phyloP scores from a whole-genome alignment of 2,888 invertebrate species.

The Protophormia terraenovae region DNA sequence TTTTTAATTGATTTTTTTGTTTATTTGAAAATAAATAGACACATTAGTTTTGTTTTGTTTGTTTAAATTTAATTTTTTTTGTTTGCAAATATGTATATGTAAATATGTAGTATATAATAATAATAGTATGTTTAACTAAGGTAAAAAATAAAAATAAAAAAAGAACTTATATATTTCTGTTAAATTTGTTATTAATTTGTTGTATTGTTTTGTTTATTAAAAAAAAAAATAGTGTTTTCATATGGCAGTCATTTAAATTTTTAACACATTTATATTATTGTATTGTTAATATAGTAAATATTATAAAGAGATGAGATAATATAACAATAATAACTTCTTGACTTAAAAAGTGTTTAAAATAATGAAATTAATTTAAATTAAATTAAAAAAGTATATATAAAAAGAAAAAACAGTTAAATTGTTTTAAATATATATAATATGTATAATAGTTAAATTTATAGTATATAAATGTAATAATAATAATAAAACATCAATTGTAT shows the following conservation, averaged over 20 bases:
- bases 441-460: background rate
- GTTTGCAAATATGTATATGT: background rate
- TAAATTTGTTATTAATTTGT: background rate
- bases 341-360: constrained; percentile 37
- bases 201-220: constrained; percentile 29
- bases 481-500: constrained; percentile 46
- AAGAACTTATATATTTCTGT: constrained; percentile 22
- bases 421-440: background rate
- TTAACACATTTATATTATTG: background rate
- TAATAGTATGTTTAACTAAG: background rate
- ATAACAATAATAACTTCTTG: constrained; percentile 31
- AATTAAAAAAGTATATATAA: background rate
- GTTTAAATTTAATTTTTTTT: background rate
- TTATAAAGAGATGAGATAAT: constrained; percentile 15
- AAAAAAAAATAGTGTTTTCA: constrained; percentile 56
- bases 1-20: background rate
- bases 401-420: background rate
- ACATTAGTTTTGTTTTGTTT: constrained; percentile 13
- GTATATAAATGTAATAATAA: background rate
- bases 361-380: background rate
- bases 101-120: background rate
- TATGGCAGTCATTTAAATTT: constrained; percentile 64
- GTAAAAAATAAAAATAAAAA: constrained; percentile 32
- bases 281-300: too few relatives aligned
- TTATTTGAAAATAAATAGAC: constrained; percentile 28